These are phyloP conservation scores for Tachina lurida DNA, from an alignment of 2,888 invertebrate genomes.

Conservation along the genomic window DNA sequence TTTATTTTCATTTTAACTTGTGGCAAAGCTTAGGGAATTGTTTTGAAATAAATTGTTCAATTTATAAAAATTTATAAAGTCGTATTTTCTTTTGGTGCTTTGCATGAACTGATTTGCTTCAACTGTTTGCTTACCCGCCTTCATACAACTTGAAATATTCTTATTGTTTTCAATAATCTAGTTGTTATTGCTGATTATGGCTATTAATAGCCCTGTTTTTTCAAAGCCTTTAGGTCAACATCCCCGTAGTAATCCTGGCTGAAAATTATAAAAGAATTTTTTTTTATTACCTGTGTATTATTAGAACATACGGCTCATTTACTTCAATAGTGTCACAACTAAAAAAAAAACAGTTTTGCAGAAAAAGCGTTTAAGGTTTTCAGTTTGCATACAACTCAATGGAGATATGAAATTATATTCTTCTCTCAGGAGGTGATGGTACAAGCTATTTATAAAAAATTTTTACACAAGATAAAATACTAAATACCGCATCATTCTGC, in stretches of 20 bases:
- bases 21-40: slow-evolving; percentile 11
- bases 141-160: slow-evolving; percentile 7
- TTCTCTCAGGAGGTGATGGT: too few species aligned
- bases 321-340: too few species aligned
- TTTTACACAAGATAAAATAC: too few species aligned
- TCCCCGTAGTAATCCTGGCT: slow-evolving; percentile 97
- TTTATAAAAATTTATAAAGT: too few species aligned
- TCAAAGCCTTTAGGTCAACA: slow-evolving; percentile 93
- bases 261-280: slow-evolving; percentile 73
- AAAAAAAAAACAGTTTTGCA: too few species aligned
- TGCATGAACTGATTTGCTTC: slow-evolving; percentile 21
- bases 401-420: too few species aligned
- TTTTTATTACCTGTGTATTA: too few species aligned
- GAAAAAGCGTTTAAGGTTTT: too few species aligned
- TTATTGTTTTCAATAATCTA: slow-evolving; percentile 29
- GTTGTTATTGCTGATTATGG: slow-evolving; percentile 15
- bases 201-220: slow-evolving; percentile 88
- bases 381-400: too few species aligned
- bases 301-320: too few species aligned
- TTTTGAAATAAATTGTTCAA: slow-evolving; percentile 1
- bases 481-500: too few species aligned
- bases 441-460: too few species aligned
- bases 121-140: not conserved
- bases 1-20: slow-evolving; percentile 22
- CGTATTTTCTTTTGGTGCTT: not conserved